Evolutionary conservation across 2,797 vertebrate species (phyloP).

Genomic region (Muraenolepis orangiensis): DNA sequence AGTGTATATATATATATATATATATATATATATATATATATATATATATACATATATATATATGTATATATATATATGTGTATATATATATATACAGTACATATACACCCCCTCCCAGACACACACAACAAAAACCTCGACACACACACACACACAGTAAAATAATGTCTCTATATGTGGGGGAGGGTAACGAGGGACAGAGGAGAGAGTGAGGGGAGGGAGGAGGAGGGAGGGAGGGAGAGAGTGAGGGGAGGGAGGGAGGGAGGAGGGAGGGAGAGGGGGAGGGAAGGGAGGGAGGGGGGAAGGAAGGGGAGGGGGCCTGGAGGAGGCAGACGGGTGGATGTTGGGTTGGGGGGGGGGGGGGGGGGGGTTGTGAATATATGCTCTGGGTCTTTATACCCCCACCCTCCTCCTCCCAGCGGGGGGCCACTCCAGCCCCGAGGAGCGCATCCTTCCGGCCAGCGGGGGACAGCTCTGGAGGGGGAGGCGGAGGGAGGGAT

Average conservation of each 20-base stretch:
- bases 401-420: slow-evolving; percentile 58
- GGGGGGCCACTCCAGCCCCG: slow-evolving; percentile 69
- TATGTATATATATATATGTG: not conserved
- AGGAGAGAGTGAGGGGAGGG: not conserved
- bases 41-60: not conserved
- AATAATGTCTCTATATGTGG: slow-evolving; percentile 34
- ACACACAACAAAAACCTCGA: slow-evolving; percentile 20
- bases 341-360: slow-evolving; percentile 18
- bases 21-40: not conserved
- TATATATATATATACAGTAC: not conserved
- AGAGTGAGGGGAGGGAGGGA: slow-evolving; percentile 21
- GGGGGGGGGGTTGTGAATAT: slow-evolving; percentile 51
- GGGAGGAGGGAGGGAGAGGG: slow-evolving; percentile 31
- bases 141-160: slow-evolving; percentile 26
- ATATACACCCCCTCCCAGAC: slow-evolving; percentile 14
- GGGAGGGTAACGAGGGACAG: slow-evolving; percentile 44
- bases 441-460: slow-evolving; percentile 67
- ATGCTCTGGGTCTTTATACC: slow-evolving; percentile 51
- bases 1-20: not conserved
- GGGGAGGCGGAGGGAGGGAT: slow-evolving; percentile 4
- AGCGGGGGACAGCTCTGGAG: slow-evolving; percentile 50
- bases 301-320: slow-evolving; percentile 24
- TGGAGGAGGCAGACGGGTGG: slow-evolving; percentile 31
- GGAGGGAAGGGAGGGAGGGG: slow-evolving; percentile 13
- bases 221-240: slow-evolving; percentile 13